These are phyloP conservation scores for Poeciliopsis gracilis DNA, from an alignment of 2,797 vertebrate species.

Conservation along the genomic window DNA sequence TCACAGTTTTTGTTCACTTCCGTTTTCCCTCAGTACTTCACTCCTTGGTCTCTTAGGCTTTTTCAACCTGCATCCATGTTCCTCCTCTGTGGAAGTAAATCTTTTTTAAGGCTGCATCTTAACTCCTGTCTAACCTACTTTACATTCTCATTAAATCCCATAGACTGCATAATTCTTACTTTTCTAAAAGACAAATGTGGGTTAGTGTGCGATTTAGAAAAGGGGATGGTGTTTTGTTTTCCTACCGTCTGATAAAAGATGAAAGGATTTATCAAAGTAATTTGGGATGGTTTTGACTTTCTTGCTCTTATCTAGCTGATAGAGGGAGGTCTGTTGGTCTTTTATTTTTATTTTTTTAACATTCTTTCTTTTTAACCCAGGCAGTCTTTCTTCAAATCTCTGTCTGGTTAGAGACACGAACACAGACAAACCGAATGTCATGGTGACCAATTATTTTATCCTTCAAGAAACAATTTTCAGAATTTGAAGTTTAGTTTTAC, in stretches of 20 bases:
- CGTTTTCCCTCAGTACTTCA: slow-evolving; percentile 32
- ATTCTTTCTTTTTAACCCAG: slow-evolving; percentile 6
- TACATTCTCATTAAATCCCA: slow-evolving; percentile 34
- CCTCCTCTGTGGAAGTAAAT: slow-evolving; percentile 30
- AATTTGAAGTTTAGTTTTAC: background rate
- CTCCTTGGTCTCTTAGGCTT: slow-evolving; percentile 21
- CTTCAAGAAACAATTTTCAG: background rate
- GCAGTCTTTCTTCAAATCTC: background rate
- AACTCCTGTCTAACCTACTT: slow-evolving; percentile 38
- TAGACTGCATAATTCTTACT: slow-evolving; percentile 15
- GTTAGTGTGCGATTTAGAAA: slow-evolving; percentile 20
- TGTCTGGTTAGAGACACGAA: background rate
- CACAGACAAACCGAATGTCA: background rate
- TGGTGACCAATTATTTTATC: background rate
- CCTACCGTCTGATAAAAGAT: slow-evolving; percentile 16
- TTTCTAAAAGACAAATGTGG: slow-evolving; percentile 21
- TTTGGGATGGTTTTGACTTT: background rate
- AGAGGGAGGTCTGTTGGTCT: background rate
- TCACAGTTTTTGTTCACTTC: slow-evolving; percentile 22
- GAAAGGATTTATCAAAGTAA: slow-evolving; percentile 8
- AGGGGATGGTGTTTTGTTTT: slow-evolving; percentile 8
- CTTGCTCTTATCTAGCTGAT: slow-evolving; percentile 5
- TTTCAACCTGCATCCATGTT: slow-evolving; percentile 10
- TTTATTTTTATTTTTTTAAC: background rate
- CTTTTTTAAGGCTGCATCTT: slow-evolving; percentile 17